Evolutionary conservation across 2,888 invertebrate species (phyloP).

Genomic region (Notodonta ziczac): DNA sequence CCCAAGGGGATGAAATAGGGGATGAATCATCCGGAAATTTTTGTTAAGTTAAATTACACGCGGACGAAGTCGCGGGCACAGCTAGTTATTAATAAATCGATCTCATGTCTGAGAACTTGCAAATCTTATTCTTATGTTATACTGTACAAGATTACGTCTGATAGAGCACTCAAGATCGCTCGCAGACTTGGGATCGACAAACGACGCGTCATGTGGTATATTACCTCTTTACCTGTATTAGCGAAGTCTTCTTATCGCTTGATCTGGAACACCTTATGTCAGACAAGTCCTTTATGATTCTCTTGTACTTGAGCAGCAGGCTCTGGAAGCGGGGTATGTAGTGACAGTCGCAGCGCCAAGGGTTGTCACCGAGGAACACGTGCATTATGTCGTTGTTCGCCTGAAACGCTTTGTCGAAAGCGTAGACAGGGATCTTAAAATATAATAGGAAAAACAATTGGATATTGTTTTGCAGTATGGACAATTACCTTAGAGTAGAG

Average conservation of each 20-base stretch:
- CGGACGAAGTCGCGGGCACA: too few relatives aligned
- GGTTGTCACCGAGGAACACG: conserved; percentile 89
- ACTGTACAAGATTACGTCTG: too few relatives aligned
- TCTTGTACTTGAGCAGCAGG: conserved; percentile 87
- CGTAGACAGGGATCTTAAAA: conserved; percentile 91
- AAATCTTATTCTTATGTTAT: too few relatives aligned
- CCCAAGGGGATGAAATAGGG: too few relatives aligned
- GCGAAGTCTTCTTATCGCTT: conserved; percentile 86
- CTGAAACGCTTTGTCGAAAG: conserved; percentile 90
- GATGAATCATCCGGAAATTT: too few relatives aligned
- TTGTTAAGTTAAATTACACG: too few relatives aligned
- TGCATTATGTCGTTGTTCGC: conserved; percentile 88
- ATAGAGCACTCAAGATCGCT: too few relatives aligned
- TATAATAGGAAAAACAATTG: conserved; percentile 6
- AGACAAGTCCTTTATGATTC: conserved; percentile 87
- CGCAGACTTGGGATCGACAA: too few relatives aligned
- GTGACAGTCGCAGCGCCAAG: conserved; percentile 93
- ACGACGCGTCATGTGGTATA: not conserved
- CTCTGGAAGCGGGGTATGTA: conserved; percentile 92
- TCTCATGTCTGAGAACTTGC: too few relatives aligned
- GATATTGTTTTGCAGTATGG: too few relatives aligned
- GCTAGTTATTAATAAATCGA: too few relatives aligned
- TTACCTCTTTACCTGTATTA: conserved; percentile 79
- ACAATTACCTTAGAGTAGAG: too few relatives aligned
- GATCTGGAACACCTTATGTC: conserved; percentile 89